Base-by-base conservation (phyloP, 2,888 invertebrate species). In the Teleogryllus oceanicus region DNA sequence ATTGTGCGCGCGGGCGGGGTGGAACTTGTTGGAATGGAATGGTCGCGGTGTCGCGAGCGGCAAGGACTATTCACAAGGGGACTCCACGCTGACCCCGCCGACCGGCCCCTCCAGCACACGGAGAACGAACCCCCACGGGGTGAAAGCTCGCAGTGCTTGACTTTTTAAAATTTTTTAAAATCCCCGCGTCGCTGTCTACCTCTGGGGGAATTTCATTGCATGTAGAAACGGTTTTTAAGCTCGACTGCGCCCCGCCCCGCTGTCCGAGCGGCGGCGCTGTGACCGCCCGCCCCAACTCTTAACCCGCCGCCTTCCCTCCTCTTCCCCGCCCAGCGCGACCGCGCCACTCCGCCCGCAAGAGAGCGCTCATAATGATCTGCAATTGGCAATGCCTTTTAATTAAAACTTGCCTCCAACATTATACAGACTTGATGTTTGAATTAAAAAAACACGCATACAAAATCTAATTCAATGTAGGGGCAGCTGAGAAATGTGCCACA, bases 341-440 rank as follows among this genome's bases (percentile, higher is more conserved):
- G 8, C 62, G 16, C n/a, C 62, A 62, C 16, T n/a, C 13, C 62
- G 16, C 16, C 62, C 62, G 62, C 62, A 4, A 62, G 62, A 62
- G 62, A n/a, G 16, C 13, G 62, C 62, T 62, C 62, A 78, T 78
- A 80, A 80, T 80, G 80, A 80, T 80, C 80, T 80, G 79, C 79
- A 80, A 80, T 80, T 80, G 80, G 79, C 80, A 80, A 80, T 80
- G 80, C 78, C 80, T 80, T 80, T 80, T 79, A 80, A 79, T 80
- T 79, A 80, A 78, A 80, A 80, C 74, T 51, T 75, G 74, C 78
- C 37, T 77, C 76, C 78, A 80, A 80, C 77, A 80, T 80, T 80
- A 80, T 79, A 50, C 77, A 80, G 62, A 62, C 62, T 62, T 62
- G 16, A 62, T 62, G 62, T 62, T 62, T 62, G 62, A 13, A 62